Conservation (phyloP, 2,888 invertebrate species). For the Hololepta plana region DNA sequence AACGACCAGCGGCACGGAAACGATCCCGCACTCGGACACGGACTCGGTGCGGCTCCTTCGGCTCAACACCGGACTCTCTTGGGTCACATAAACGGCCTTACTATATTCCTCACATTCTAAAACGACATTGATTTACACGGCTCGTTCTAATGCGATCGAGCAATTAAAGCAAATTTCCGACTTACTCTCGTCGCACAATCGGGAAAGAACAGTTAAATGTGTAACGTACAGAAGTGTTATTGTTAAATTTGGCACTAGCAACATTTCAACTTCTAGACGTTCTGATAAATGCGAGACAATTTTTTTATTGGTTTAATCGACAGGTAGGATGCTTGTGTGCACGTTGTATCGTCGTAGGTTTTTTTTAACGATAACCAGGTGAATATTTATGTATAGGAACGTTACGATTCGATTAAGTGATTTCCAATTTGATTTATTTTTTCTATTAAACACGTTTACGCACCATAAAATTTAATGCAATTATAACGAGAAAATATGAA, state of each 20-base stretch:
- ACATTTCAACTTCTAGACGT: conserved; percentile 1
- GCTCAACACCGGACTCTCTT: conserved; percentile 19
- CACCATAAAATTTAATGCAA: no score
- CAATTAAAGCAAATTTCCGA: no score
- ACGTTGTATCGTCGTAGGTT: no score
- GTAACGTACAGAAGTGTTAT: no score
- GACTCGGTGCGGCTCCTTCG: conserved; percentile 13
- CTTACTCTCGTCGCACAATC: no score
- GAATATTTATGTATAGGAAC: background rate
- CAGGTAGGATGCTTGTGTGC: background rate
- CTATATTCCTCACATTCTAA: conserved; percentile 25
- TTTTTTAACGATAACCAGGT: no score
- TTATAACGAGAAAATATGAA: no score
- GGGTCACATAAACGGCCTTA: conserved; percentile 18
- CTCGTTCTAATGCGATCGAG: no score
- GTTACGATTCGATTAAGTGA: background rate
- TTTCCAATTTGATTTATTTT: conserved; percentile 1
- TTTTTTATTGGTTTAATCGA: conserved; percentile 1
- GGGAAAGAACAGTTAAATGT: no score
- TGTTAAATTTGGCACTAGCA: conserved; percentile 1
- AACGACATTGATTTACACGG: no score
- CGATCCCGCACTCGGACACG: conserved; percentile 22
- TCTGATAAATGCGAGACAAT: no score
- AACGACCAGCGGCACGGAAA: conserved; percentile 24
- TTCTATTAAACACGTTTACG: conserved; percentile 4